phyloP scores from a whole-genome alignment of 1,140 invertebrate genomes.

The Semibalanus balanoides region DNA sequence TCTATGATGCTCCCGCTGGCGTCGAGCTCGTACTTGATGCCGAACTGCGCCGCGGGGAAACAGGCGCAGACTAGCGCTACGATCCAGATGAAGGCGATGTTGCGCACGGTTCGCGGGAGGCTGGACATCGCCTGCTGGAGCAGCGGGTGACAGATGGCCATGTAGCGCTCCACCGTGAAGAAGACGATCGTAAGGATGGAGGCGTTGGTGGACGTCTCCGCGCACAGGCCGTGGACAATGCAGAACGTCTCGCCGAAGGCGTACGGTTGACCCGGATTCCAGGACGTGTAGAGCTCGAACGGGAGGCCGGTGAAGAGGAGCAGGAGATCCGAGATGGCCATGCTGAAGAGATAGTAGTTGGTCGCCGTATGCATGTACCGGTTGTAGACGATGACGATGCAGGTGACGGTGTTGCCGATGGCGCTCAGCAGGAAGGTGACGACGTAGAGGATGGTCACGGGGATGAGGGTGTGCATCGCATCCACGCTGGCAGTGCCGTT shows the following conservation, averaged over 20 bases:
- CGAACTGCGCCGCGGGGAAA: conserved; percentile 40
- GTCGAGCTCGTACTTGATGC: conserved; percentile 13
- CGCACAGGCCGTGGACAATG: conserved; percentile 60
- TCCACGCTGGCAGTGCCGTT: no score
- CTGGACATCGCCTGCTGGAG: conserved; percentile 52
- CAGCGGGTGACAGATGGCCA: conserved; percentile 87
- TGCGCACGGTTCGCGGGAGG: conserved; percentile 37
- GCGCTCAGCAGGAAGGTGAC: conserved; percentile 38
- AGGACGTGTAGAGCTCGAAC: conserved; percentile 72
- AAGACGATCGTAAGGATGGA: conserved; percentile 83
- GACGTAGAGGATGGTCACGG: conserved; percentile 35
- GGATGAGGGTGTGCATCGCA: conserved; percentile 25
- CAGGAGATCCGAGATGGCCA: conserved; percentile 42
- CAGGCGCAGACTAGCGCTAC: conserved; percentile 49
- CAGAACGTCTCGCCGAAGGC: conserved; percentile 74
- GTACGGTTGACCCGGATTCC: conserved; percentile 67
- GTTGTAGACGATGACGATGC: conserved; percentile 42
- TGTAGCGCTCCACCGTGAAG: conserved; percentile 87
- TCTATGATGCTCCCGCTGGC: not conserved
- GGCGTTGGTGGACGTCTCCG: conserved; percentile 83
- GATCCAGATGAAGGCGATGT: conserved; percentile 44
- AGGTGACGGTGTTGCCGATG: conserved; percentile 43
- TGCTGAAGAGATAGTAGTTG: conserved; percentile 81
- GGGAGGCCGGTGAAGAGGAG: conserved; percentile 45
- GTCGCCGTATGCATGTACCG: conserved; percentile 42